Percentiles rank a stretch among this genome's conserved stretches.
These are phyloP conservation scores for Ornithoptera priamus DNA, from an alignment of 2,888 invertebrate species.

Conservation along the genomic window DNA sequence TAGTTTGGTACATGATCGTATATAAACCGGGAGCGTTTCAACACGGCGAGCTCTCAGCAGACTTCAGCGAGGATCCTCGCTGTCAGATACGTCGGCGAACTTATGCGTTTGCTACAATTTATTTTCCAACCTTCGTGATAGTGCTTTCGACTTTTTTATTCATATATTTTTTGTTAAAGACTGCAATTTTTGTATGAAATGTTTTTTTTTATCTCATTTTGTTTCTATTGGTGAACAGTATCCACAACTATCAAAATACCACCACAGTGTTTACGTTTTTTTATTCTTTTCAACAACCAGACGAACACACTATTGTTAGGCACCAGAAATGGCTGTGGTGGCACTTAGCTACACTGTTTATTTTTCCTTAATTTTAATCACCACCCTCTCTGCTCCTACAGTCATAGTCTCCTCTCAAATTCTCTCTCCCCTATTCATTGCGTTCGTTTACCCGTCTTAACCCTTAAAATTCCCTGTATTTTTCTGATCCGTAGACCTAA, in stretches of 20 bases:
- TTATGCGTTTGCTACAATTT: constrained; percentile 30
- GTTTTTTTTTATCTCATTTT: too few species aligned
- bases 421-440: neutral
- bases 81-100: constrained; percentile 29
- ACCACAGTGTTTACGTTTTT: too few species aligned
- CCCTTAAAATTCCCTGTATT: constrained; percentile 36
- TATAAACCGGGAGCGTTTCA: constrained; percentile 20
- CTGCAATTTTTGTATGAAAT: neutral
- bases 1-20: constrained; percentile 19
- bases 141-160: constrained; percentile 24
- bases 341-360: too few species aligned
- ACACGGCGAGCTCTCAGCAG: constrained; percentile 15
- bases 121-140: constrained; percentile 27
- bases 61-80: constrained; percentile 23
- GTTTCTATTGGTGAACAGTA: too few species aligned
- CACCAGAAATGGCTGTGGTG: too few species aligned
- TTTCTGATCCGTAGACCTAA: constrained; percentile 39
- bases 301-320: too few species aligned
- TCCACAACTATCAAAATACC: too few species aligned
- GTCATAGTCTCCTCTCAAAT: neutral
- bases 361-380: too few species aligned
- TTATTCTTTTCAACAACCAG: too few species aligned
- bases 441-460: constrained; percentile 13
- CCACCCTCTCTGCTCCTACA: neutral
- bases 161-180: constrained; percentile 7